phyloP scores from a whole-genome alignment of 2,888 invertebrate species.

The Ormyrus pomaceus region DNA sequence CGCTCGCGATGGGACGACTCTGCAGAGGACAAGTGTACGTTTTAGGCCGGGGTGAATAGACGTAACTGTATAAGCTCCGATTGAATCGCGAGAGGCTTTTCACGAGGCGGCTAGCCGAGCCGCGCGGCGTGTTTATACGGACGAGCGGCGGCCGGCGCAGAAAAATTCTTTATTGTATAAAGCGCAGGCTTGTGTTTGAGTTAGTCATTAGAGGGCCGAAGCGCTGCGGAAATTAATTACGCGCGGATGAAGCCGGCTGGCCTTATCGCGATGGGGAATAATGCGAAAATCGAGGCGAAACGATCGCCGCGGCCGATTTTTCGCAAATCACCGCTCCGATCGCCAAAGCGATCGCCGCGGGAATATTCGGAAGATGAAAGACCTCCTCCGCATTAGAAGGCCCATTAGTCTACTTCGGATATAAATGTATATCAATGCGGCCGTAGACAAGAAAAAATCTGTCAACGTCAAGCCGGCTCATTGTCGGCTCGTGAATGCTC shows the following conservation, averaged over 20 bases:
- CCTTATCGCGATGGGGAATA: conserved; percentile 25
- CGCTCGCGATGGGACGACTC: no score
- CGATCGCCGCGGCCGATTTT: neutral
- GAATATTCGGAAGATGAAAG: no score
- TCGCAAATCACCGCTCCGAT: conserved; percentile 22
- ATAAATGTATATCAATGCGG: conserved; percentile 27
- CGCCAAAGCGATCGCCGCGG: neutral
- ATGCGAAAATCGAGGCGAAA: conserved; percentile 28
- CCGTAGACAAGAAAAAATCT: conserved; percentile 26
- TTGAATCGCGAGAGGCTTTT: conserved; percentile 38
- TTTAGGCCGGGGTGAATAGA: neutral
- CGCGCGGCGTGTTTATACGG: neutral
- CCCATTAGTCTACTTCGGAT: conserved; percentile 2
- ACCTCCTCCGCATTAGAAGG: no score
- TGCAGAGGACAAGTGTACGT: no score
- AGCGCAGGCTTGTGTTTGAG: conserved; percentile 15
- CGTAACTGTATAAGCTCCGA: conserved; percentile 49
- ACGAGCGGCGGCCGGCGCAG: neutral
- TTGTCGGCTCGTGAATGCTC: conserved; percentile 12
- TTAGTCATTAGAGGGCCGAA: conserved; percentile 31
- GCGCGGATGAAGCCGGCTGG: neutral
- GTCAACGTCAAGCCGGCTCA: conserved; percentile 26
- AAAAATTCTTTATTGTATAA: conserved; percentile 48
- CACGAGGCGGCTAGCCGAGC: neutral
- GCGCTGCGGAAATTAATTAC: conserved; percentile 49